A percentile compares a stretch with the other conserved stretches of the same genome.
Conservation (phyloP, 2,113 vertebrate species). For the Notarius quadriscutis region DNA sequence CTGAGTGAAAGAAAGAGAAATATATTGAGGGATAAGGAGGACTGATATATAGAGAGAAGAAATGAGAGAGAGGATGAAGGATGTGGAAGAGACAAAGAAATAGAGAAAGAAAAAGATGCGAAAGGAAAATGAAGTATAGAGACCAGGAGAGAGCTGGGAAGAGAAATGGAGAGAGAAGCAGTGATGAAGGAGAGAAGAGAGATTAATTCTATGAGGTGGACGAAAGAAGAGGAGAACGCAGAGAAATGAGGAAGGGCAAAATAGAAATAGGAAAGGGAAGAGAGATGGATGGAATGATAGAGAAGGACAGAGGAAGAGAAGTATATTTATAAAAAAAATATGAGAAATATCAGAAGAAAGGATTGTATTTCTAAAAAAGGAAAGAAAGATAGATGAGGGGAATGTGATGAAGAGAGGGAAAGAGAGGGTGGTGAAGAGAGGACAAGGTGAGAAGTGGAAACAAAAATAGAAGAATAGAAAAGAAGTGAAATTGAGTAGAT, state of each 20-base stretch:
- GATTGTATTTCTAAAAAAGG: neutral
- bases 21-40: neutral
- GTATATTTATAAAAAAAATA: neutral
- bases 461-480: conserved; percentile 7
- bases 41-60: neutral
- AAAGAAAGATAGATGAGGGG: neutral
- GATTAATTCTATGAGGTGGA: neutral
- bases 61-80: neutral
- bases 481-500: neutral
- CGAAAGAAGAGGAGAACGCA: neutral
- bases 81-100: neutral
- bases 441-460: neutral
- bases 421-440: neutral
- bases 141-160: conserved; percentile 8
- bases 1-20: neutral
- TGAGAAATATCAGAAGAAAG: neutral
- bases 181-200: neutral
- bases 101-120: neutral
- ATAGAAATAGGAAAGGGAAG: neutral
- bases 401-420: neutral
- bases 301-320: neutral
- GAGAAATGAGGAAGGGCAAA: conserved; percentile 3
- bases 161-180: neutral
- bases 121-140: neutral
- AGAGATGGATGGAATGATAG: neutral